A percentile compares a stretch with the other conserved stretches of the same genome.
These are phyloP conservation scores for Chymomyza procnemis DNA, from an alignment of 2,888 invertebrate species.

Conservation along the genomic window DNA sequence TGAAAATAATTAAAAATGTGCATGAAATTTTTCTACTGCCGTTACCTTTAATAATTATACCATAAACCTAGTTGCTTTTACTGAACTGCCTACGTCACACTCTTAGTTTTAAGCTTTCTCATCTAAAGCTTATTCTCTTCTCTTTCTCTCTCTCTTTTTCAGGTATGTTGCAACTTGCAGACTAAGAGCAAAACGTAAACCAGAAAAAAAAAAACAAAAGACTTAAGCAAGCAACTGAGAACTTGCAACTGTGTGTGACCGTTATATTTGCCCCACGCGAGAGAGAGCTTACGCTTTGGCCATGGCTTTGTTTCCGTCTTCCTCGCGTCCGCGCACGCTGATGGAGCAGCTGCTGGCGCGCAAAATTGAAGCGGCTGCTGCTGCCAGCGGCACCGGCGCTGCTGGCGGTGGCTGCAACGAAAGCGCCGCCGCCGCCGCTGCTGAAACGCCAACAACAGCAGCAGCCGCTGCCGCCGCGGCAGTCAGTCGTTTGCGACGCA, in stretches of 20 bases:
- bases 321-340: constrained; percentile 84
- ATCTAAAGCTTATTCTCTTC: neutral
- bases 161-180: constrained; percentile 57
- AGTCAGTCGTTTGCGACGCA: constrained; percentile 81
- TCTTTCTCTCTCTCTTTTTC: constrained; percentile 28
- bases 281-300: constrained; percentile 9
- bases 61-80: too few relatives aligned
- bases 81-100: too few relatives aligned
- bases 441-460: constrained; percentile 79
- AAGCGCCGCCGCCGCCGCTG: constrained; percentile 77
- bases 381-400: constrained; percentile 38
- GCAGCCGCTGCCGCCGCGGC: constrained; percentile 78
- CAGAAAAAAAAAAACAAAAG: constrained; percentile 71
- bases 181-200: neutral
- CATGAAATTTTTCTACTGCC: too few relatives aligned
- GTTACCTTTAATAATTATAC: too few relatives aligned
- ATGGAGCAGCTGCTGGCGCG: constrained; percentile 90
- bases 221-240: constrained; percentile 65
- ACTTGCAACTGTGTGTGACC: neutral
- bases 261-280: too few relatives aligned
- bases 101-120: neutral
- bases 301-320: constrained; percentile 80
- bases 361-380: constrained; percentile 86
- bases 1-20: too few relatives aligned
- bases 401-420: constrained; percentile 71